Evolutionary conservation across 2,113 vertebrate species (phyloP).

Genomic region (Rhinopomastus cyanomelas): DNA sequence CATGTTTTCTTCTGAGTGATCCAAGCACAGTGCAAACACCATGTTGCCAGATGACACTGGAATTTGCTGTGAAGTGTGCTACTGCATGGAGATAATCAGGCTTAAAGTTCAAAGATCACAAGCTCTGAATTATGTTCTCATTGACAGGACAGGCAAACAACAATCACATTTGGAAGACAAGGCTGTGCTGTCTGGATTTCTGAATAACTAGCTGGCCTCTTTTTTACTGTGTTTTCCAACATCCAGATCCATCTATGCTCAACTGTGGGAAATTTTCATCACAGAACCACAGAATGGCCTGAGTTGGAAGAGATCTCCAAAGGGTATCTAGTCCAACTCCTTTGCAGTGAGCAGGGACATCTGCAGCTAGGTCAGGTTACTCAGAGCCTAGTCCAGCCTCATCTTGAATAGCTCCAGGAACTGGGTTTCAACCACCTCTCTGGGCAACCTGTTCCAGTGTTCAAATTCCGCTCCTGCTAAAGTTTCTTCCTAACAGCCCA

Average conservation of each 20-base stretch:
- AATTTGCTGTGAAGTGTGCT: fast-evolving
- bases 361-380: no score
- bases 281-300: no score
- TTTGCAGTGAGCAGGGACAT: no score
- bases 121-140: fast-evolving
- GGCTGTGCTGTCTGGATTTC: not conserved
- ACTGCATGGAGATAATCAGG: not conserved
- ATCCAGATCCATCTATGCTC: not conserved
- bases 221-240: not conserved
- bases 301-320: no score
- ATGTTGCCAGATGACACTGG: fast-evolving
- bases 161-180: not conserved
- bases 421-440: no score
- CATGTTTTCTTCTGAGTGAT: not conserved
- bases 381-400: no score
- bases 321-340: no score
- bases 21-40: not conserved
- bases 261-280: not conserved
- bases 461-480: no score
- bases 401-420: no score
- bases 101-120: not conserved
- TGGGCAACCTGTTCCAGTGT: no score
- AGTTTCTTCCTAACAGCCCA: no score
- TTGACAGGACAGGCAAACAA: not conserved
- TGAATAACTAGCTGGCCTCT: not conserved